phyloP scores from a whole-genome alignment of 2,797 vertebrate genomes.

The Oryzias sinensis region DNA sequence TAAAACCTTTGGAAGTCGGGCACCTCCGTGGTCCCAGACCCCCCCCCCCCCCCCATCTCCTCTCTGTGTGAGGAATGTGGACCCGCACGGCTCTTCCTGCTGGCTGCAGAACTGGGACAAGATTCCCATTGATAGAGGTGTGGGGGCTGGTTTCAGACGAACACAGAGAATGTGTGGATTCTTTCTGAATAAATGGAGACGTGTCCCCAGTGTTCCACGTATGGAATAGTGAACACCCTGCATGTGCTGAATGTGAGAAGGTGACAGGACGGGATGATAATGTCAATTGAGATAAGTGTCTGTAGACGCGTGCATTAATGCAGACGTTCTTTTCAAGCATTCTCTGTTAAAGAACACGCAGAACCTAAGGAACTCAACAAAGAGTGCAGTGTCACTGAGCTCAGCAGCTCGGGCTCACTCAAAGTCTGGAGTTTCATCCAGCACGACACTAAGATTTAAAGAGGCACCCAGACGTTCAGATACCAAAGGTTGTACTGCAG shows the following conservation, averaged over 20 bases:
- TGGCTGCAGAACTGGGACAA: slow-evolving; percentile 72
- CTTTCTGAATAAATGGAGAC: slow-evolving; percentile 56
- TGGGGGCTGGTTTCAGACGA: slow-evolving; percentile 65
- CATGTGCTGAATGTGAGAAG: slow-evolving; percentile 38
- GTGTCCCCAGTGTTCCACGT: slow-evolving; percentile 58
- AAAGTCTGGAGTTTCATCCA: no score
- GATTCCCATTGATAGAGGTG: slow-evolving; percentile 80
- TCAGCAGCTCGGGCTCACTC: no score
- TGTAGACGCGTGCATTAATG: no score
- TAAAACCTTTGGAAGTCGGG: slow-evolving; percentile 18
- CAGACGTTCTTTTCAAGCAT: no score
- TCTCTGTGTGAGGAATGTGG: slow-evolving; percentile 74
- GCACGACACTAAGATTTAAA: no score
- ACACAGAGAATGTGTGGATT: slow-evolving; percentile 47
- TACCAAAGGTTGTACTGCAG: no score
- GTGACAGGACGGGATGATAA: slow-evolving; percentile 16
- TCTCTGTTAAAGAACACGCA: no score
- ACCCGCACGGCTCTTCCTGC: slow-evolving; percentile 73
- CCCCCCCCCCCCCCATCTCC: slow-evolving; percentile 41
- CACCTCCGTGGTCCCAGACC: slow-evolving; percentile 32
- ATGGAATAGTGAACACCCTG: slow-evolving; percentile 68
- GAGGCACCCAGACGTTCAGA: no score
- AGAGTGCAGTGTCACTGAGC: no score
- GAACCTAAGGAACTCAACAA: no score
- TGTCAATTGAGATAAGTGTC: no score